Base-by-base conservation (phyloP, 1,140 invertebrate genomes). In the Aricia agestis region DNA sequence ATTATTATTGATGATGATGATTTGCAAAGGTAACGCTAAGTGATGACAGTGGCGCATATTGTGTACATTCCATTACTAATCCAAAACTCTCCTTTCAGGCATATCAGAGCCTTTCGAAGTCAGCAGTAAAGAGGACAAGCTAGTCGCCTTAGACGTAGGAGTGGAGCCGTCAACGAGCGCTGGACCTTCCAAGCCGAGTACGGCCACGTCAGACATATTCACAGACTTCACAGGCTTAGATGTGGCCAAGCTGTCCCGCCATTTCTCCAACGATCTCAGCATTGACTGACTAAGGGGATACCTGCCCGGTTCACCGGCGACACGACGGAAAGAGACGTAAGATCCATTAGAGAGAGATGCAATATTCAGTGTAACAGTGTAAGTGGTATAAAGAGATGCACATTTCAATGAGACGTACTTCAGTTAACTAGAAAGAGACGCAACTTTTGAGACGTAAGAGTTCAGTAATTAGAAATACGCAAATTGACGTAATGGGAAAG, bases 251-350 rank as follows among this genome's bases (percentile, higher is more conserved):
- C 82, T 92, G 2, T 89, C 90, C 17, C 81, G 90, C 0, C 89
- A 92, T 59, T 88, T 91, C 78, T 85, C 89, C n/a, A 90, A 92
- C 77, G 90, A 92, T 67, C 76, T 92, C 5, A 88, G 81, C 67
- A 91, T 92, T 69, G 90, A 92, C 87, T 92, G 92, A 92, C 90
- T 92, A 87, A 92, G 81, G 82, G 77, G 75, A n/a, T 91, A 90
- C 80, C 76, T 92, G 74, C 89, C 92, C 36, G 86, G 88, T 57
- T 92, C 74, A 78, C 82, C 73, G 78, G 78, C 74, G 2, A 42
- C 67, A 0, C 70, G 66, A 67, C 69, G 72, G 25, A 76, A 71
- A 67, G 74, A 71, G 61, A 32, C 66, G 31, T 19, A 70, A 70
- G 66, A 58, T 68, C 9, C 15, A n/a, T 63, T 11, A 63, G 19